phyloP scores from a whole-genome alignment of 2,888 invertebrate genomes.

The Microplitis manilae region DNA sequence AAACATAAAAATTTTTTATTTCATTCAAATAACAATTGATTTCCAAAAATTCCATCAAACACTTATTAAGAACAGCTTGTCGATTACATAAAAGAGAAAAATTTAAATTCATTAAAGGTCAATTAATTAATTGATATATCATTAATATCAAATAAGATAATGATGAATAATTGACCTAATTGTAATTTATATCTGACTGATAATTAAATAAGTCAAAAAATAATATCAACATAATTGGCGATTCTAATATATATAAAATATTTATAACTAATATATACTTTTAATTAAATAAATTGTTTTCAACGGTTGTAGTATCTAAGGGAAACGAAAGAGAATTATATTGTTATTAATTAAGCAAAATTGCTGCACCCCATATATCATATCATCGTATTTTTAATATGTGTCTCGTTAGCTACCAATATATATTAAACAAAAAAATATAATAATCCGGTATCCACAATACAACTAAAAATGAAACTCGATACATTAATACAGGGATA shows the following conservation, averaged over 20 bases:
- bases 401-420: not conserved
- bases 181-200: not conserved
- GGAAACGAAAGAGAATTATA: not conserved
- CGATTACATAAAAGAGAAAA: too few relatives aligned
- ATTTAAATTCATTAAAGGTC: too few relatives aligned
- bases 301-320: not conserved
- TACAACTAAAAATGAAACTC: not conserved
- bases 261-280: not conserved
- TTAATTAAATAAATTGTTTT: not conserved
- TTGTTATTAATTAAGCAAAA: not conserved
- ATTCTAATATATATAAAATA: not conserved
- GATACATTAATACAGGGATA: constrained; percentile 5
- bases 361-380: not conserved
- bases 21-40: not conserved
- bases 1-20: not conserved
- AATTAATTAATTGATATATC: too few relatives aligned
- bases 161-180: not conserved
- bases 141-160: not conserved
- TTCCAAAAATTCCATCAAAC: too few relatives aligned
- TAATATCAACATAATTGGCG: not conserved
- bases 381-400: not conserved
- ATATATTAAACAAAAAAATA: not conserved
- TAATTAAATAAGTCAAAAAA: constrained; percentile 21
- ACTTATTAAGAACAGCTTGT: too few relatives aligned
- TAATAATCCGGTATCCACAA: not conserved